Evolutionary conservation across 1,140 invertebrate genomes (phyloP), one percentile per base, ranked within the genome.

Genomic region (Epicauta chinensis): DNA sequence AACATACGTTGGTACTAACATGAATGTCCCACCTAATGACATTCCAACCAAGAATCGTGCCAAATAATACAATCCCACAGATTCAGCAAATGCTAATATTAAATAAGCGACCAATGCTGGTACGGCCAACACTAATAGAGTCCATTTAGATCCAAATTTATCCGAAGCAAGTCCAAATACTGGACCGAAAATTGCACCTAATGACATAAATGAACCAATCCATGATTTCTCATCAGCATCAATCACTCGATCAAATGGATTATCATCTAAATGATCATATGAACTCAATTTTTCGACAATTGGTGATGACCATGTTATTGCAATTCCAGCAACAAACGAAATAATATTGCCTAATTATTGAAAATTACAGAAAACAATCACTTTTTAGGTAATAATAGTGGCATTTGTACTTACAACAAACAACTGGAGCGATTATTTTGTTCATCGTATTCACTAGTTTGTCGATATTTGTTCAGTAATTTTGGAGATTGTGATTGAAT

Each of bases 1-100:
- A 51, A 88, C 80, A 68, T 93, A 93, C 77, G 91, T 85, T 0
- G 89, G 88, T 3, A 82, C 75, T 13, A 81, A 77, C 0, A 87
- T 84, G 67, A 87, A 89, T 0, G 83, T 73, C 60, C 86, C 79
- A 2, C 87, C 86, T 1, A 85, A 73, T 6, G 77, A 79, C 5
- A 90, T 63, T 12, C 90, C 90, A 0, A 77, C 68, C 44, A 81
- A 74, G 2, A 80, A 69, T 2, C 61, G 60, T 30, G 17, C 23
- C 3, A 81, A 71, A 60, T 86, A 83, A 5, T 77, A 52, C 77
- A 88, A 38, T 80, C 81, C 0, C 88, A 89, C 7, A 84, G 29
- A 84, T 66, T 93, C 0, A 87, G 89, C 45, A 57, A 65, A 61
- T 0, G 61, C 55, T n/a, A 53, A 15, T 7, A 59, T 35, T n/a